Conservation (phyloP, 2,888 invertebrate genomes). For the Caenorhabditis angaria region DNA sequence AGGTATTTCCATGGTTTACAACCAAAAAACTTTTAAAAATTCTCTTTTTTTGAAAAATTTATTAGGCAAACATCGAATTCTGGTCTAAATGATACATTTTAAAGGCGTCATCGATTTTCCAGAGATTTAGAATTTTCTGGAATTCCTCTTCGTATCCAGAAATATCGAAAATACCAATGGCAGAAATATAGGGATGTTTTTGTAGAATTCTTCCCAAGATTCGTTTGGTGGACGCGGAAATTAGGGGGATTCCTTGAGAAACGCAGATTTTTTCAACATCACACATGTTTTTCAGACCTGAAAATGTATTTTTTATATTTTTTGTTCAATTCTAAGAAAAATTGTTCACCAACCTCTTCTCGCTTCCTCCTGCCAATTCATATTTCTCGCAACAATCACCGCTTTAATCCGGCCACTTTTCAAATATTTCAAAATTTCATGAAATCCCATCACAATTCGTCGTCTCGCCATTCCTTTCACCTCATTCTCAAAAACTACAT, state of each 20-base stretch:
- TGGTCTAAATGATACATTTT: constrained; percentile 43
- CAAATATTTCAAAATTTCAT: constrained; percentile 40
- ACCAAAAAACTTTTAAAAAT: constrained; percentile 5
- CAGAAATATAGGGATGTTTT: constrained; percentile 45
- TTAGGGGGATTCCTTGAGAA: constrained; percentile 12
- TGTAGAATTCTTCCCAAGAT: constrained; percentile 32
- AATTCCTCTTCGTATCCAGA: constrained; percentile 26
- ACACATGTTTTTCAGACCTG: constrained; percentile 29
- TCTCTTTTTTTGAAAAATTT: background rate
- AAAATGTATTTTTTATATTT: constrained; percentile 2
- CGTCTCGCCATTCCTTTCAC: background rate
- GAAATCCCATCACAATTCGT: constrained; percentile 40
- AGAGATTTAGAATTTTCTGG: constrained; percentile 18
- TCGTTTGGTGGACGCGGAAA: constrained; percentile 33
- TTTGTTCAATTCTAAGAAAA: constrained; percentile 9
- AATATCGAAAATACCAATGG: constrained; percentile 37
- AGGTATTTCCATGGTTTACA: constrained; percentile 9
- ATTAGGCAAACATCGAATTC: constrained; percentile 30
- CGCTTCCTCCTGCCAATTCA: constrained; percentile 29
- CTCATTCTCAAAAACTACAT: background rate
- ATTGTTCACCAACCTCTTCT: constrained; percentile 21
- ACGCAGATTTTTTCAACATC: constrained; percentile 17
- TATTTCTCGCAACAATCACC: constrained; percentile 42
- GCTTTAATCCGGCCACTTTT: constrained; percentile 20
- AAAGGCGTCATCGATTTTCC: constrained; percentile 18